Conservation (phyloP, 2,113 vertebrate genomes). For the Cacatua alba region DNA sequence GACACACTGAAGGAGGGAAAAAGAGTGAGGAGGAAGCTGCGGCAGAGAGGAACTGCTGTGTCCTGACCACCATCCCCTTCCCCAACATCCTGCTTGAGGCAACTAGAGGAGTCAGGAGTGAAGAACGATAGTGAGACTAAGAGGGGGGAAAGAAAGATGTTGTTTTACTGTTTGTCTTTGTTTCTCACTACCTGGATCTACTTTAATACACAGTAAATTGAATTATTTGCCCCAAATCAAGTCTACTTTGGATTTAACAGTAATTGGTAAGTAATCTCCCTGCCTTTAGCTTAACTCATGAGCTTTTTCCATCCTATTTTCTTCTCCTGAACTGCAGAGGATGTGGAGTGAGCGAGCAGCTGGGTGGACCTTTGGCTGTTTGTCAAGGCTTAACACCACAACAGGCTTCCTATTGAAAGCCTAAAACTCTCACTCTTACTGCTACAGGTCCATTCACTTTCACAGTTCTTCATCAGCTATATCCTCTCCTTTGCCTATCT, state of each 20-base stretch:
- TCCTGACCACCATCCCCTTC: accelerated
- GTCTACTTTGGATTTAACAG: not conserved
- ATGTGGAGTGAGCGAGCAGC: not conserved
- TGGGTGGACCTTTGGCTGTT: not conserved
- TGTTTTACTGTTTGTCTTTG: not conserved
- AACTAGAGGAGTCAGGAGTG: not conserved
- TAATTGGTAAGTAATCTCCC: not conserved
- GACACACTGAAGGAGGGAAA: not conserved
- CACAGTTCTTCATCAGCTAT: not conserved
- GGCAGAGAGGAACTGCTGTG: not conserved
- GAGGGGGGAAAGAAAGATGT: not conserved
- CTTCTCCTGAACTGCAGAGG: not conserved
- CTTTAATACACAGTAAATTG: not conserved
- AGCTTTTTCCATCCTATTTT: not conserved
- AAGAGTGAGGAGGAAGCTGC: not conserved
- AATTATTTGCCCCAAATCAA: not conserved
- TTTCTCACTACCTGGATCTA: not conserved
- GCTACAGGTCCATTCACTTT: not conserved
- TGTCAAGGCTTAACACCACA: not conserved
- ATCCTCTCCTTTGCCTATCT: not conserved
- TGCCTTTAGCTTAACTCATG: not conserved
- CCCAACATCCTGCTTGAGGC: accelerated
- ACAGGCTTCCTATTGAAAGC: not conserved
- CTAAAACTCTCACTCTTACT: not conserved
- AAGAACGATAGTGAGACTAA: not conserved